A percentile compares a stretch with the other conserved stretches of the same genome.
Conservation (phyloP, 2,797 vertebrate species). For the Valencia hispanica region DNA sequence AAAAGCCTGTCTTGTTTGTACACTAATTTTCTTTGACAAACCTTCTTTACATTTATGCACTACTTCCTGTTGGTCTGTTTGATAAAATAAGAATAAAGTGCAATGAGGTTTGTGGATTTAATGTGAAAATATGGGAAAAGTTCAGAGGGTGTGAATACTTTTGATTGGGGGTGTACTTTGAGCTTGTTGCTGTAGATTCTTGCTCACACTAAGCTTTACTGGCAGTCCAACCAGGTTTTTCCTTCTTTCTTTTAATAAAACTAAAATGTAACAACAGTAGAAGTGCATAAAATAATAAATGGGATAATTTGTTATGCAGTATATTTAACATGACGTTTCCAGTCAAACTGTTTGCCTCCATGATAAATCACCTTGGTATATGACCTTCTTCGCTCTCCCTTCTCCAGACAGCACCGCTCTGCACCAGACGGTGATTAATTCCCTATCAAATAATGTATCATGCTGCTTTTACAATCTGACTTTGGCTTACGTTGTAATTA, state of each 20-base stretch:
- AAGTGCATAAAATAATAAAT: neutral
- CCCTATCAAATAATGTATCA: slow-evolving; percentile 29
- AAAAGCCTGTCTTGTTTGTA: neutral
- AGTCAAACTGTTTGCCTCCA: slow-evolving; percentile 33
- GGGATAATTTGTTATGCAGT: slow-evolving; percentile 22
- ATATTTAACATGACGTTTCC: slow-evolving; percentile 13
- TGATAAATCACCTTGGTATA: slow-evolving; percentile 46
- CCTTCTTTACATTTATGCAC: neutral
- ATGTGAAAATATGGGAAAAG: neutral
- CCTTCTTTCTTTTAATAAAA: slow-evolving; percentile 7
- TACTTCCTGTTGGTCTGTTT: neutral
- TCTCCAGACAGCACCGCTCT: slow-evolving; percentile 11
- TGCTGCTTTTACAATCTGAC: slow-evolving; percentile 30
- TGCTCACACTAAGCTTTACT: neutral
- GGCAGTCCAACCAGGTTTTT: neutral
- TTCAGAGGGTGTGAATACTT: neutral
- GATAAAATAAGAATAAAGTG: neutral
- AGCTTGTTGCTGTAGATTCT: neutral
- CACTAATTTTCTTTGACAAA: too few relatives aligned
- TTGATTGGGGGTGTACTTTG: neutral
- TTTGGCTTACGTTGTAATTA: slow-evolving; percentile 43
- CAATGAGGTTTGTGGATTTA: neutral
- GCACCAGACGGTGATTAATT: slow-evolving; percentile 53
- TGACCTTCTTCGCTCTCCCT: slow-evolving; percentile 23
- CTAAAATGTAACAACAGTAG: neutral